Evolutionary conservation across 2,113 vertebrate genomes (phyloP).

Genomic region (Diglossa brunneiventris): DNA sequence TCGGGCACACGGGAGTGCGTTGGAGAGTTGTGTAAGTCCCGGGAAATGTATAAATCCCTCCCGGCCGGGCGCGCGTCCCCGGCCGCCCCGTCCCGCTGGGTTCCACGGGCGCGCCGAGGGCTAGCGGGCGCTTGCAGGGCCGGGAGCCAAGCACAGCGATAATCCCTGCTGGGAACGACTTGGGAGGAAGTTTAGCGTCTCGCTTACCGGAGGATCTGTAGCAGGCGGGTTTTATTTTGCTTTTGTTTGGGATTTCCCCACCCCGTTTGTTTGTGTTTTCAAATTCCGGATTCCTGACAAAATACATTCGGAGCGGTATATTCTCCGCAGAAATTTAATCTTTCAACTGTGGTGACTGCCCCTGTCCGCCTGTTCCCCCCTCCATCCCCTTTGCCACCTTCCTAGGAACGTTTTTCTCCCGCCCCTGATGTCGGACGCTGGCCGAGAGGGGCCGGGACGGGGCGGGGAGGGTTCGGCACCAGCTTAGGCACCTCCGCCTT

Average conservation of each 20-base stretch:
- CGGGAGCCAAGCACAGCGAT: neutral
- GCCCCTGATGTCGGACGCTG: neutral
- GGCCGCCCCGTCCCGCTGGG: neutral
- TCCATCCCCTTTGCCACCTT: neutral
- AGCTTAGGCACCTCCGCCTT: neutral
- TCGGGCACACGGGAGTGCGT: too few species aligned
- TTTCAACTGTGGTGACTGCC: neutral
- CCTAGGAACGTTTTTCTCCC: neutral
- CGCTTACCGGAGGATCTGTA: neutral
- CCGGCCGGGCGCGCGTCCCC: neutral
- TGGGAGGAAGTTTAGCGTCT: neutral
- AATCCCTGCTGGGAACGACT: neutral
- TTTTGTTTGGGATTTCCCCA: neutral
- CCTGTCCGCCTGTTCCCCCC: too few species aligned
- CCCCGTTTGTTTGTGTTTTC: neutral
- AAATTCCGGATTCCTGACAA: neutral
- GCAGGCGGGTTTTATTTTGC: neutral
- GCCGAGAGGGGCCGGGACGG: neutral
- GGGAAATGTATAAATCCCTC: neutral
- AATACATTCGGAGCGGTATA: neutral
- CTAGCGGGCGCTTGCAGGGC: neutral
- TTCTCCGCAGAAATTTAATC: neutral
- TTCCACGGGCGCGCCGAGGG: neutral
- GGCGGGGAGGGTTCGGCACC: neutral
- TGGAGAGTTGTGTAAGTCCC: neutral